Percentiles rank a stretch among this genome's conserved stretches.
phyloP scores from a whole-genome alignment of 1,140 invertebrate genomes.

The Bemisia tabaci region DNA sequence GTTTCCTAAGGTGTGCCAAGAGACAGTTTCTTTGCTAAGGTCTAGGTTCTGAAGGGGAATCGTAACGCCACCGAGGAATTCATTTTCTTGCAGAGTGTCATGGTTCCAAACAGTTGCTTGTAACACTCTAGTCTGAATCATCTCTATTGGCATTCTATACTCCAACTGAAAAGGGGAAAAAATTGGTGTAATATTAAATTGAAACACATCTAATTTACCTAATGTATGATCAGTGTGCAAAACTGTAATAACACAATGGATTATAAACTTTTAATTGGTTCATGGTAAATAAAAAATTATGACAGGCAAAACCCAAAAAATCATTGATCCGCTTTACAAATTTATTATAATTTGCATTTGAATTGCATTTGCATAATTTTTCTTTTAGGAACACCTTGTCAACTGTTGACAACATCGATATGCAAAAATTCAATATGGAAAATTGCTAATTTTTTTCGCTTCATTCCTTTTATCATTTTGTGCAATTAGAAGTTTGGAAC shows the following conservation, averaged over 20 bases:
- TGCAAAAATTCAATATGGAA: no score
- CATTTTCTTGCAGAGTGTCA: slow-evolving; percentile 88
- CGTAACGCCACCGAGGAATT: slow-evolving; percentile 78
- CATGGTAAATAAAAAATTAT: no score
- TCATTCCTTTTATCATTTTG: no score
- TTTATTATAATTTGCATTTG: no score
- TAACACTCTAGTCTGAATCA: slow-evolving; percentile 54
- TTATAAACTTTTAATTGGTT: no score
- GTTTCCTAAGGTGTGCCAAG: slow-evolving; percentile 61
- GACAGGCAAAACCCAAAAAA: no score
- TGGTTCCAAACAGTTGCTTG: slow-evolving; percentile 93
- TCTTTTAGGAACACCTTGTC: no score
- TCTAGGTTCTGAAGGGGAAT: slow-evolving; percentile 56
- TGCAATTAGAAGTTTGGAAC: no score
- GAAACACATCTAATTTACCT: background rate
- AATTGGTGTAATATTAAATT: background rate
- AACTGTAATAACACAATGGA: background rate
- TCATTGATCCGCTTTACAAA: no score
- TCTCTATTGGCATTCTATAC: slow-evolving; percentile 71
- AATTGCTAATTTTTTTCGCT: no score
- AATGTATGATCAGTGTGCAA: background rate
- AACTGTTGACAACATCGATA: no score
- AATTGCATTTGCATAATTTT: no score
- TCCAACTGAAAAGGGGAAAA: slow-evolving; percentile 49
- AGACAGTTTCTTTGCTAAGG: slow-evolving; percentile 57